Evolutionary conservation across 92 coral and sea anemone species (phyloP).

Genomic region (Epizoanthus ramosus): DNA sequence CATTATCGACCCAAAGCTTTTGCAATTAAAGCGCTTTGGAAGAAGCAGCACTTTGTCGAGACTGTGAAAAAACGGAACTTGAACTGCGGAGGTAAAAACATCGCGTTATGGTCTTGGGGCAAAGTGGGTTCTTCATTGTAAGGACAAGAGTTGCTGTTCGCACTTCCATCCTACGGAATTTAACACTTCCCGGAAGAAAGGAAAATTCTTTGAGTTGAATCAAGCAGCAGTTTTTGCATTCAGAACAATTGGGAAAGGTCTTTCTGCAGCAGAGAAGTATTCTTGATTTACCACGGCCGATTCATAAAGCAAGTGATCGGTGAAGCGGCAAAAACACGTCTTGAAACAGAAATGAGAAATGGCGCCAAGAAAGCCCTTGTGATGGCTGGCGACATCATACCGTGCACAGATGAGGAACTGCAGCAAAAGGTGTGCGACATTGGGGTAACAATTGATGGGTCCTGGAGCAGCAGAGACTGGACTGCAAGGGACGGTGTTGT

Average conservation of each 20-base stretch:
- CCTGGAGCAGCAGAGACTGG: constrained; percentile 66
- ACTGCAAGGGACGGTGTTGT: constrained; percentile 55
- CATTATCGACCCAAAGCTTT: too few species aligned
- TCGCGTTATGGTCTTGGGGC: constrained; percentile 43
- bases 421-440: constrained; percentile 30
- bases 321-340: constrained; percentile 8
- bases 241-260: too few species aligned
- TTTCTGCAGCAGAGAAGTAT: too few species aligned
- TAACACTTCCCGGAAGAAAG: too few species aligned
- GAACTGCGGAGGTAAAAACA: constrained; percentile 8
- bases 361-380: constrained; percentile 49
- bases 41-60: too few species aligned
- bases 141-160: constrained; percentile 22
- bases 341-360: constrained; percentile 32
- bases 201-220: too few species aligned
- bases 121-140: too few species aligned
- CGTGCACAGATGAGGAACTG: constrained; percentile 45
- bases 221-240: too few species aligned
- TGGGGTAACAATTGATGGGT: constrained; percentile 55
- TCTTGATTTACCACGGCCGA: constrained; percentile 42
- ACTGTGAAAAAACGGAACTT: too few species aligned
- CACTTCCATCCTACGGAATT: too few species aligned
- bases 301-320: constrained; percentile 19
- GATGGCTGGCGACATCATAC: constrained; percentile 25
- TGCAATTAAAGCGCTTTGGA: too few species aligned